phyloP scores from a whole-genome alignment of 92 coral and sea anemone genomes.

The Meandrina meandrites region DNA sequence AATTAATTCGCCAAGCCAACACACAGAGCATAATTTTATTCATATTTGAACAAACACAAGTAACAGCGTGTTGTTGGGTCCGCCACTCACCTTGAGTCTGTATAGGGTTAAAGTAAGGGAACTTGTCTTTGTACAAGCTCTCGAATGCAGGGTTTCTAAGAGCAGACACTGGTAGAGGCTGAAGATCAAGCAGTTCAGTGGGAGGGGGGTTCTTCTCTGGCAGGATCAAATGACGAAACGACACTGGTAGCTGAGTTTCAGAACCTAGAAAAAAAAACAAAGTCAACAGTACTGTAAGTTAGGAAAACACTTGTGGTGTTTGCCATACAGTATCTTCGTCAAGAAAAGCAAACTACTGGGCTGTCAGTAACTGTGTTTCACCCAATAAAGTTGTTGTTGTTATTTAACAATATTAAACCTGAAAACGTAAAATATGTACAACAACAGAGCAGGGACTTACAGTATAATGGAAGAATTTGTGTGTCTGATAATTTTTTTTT shows the following conservation, averaged over 20 bases:
- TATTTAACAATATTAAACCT: no score
- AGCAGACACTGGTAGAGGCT: slow-evolving; percentile 97
- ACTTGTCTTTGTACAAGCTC: slow-evolving; percentile 93
- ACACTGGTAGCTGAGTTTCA: slow-evolving; percentile 97
- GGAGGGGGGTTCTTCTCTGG: slow-evolving; percentile 99
- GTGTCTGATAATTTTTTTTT: no score
- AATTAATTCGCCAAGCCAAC: neutral
- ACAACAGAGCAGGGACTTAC: no score
- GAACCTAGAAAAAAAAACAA: slow-evolving; percentile 65
- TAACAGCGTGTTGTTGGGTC: neutral
- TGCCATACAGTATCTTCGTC: no score
- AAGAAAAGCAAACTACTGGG: no score
- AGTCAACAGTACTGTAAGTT: neutral
- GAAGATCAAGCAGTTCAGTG: slow-evolving; percentile 91
- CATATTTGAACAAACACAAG: neutral
- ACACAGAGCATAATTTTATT: neutral
- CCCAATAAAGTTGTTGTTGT: no score
- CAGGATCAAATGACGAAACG: slow-evolving; percentile 96
- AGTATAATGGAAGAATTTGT: no score
- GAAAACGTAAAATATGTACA: no score
- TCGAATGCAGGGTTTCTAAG: slow-evolving; percentile 97
- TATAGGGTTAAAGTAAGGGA: slow-evolving; percentile 96
- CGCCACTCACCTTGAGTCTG: slow-evolving; percentile 86
- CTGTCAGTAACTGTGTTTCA: no score
- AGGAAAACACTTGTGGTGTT: neutral